A percentile compares a stretch with the other conserved stretches of the same genome.
phyloP scores from a whole-genome alignment of 2,888 invertebrate species.

The Chorisops tibialis region DNA sequence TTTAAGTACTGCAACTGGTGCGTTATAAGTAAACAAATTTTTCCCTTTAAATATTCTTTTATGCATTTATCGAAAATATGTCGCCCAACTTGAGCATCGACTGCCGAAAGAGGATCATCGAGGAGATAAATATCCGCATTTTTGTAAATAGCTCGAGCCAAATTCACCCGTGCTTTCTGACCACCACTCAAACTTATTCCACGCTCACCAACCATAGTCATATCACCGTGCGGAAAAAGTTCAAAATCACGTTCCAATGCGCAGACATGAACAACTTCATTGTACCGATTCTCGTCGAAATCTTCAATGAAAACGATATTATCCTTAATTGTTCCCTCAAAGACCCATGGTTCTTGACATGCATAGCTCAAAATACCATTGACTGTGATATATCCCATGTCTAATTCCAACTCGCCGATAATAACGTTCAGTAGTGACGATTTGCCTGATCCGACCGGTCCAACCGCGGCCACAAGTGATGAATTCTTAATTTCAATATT shows the following conservation, averaged over 20 bases:
- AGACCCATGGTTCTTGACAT: slow-evolving; percentile 81
- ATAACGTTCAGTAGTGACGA: slow-evolving; percentile 70
- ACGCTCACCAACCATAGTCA: slow-evolving; percentile 61
- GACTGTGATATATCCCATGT: slow-evolving; percentile 58
- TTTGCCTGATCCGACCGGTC: slow-evolving; percentile 75
- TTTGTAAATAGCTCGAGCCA: slow-evolving; percentile 71
- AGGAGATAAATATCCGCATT: slow-evolving; percentile 72
- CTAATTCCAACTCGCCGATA: slow-evolving; percentile 67
- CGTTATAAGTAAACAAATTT: slow-evolving; percentile 69
- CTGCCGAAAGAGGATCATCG: slow-evolving; percentile 76
- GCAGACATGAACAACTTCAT: slow-evolving; percentile 58
- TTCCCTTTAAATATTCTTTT: slow-evolving; percentile 57
- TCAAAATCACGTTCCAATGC: slow-evolving; percentile 63
- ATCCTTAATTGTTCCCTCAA: slow-evolving; percentile 76
- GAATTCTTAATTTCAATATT: slow-evolving; percentile 28
- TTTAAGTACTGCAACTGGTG: slow-evolving; percentile 65
- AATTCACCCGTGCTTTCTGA: slow-evolving; percentile 71
- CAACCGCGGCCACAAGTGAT: slow-evolving; percentile 54
- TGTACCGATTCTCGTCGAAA: slow-evolving; percentile 58
- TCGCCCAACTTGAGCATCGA: slow-evolving; percentile 73
- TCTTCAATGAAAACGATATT: slow-evolving; percentile 86
- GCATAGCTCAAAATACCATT: slow-evolving; percentile 71
- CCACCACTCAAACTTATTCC: slow-evolving; percentile 72
- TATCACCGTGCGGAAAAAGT: slow-evolving; percentile 57
- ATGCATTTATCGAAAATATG: slow-evolving; percentile 74